Conservation (phyloP, 2,797 vertebrate species). For the Channallabes apus region DNA sequence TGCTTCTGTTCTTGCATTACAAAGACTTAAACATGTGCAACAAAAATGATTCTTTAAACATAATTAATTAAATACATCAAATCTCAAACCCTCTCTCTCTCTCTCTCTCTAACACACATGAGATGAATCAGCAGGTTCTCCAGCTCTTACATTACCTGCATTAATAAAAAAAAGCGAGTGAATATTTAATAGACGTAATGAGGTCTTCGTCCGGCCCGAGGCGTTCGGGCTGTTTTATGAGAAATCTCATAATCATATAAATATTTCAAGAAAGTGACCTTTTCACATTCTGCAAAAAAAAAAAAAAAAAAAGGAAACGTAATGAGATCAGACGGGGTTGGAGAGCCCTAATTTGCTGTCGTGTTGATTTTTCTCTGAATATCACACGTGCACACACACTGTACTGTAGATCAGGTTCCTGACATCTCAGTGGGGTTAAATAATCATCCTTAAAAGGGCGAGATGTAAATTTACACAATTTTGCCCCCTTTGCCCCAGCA, state of each 20-base stretch:
- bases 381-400: neutral
- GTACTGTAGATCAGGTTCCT: neutral
- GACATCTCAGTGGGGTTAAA: neutral
- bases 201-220: neutral
- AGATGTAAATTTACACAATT: neutral
- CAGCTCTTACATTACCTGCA: neutral
- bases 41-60: neutral
- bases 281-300: neutral
- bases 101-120: neutral
- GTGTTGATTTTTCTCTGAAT: neutral
- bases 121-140: neutral
- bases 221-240: neutral
- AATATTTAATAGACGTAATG: neutral
- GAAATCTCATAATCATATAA: slow-evolving; percentile 19
- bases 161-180: neutral
- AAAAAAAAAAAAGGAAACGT: neutral
- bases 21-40: neutral
- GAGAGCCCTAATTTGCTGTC: too few species aligned
- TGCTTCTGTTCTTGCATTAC: neutral
- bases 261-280: slow-evolving; percentile 8
- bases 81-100: too few species aligned
- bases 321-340: neutral
- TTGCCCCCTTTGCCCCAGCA: neutral
- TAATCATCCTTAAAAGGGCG: neutral
- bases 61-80: neutral